A percentile compares a stretch with the other conserved stretches of the same genome.
Evolutionary conservation across 2,888 invertebrate genomes (phyloP).

Genomic region (Epistrophella euchroma): DNA sequence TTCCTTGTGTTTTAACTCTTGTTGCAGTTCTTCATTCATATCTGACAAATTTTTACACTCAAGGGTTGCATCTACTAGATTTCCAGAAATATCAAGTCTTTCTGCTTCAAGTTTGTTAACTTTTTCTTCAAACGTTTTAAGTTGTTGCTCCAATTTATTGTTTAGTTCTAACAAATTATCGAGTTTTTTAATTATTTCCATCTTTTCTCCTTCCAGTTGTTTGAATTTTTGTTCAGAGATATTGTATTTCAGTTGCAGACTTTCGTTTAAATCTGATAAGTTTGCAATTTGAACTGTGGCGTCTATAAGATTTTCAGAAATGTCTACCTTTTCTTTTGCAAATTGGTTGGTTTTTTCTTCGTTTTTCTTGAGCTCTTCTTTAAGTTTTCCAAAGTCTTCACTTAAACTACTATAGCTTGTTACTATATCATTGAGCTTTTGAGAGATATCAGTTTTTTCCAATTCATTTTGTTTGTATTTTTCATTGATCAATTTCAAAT

Average conservation of each 20-base stretch:
- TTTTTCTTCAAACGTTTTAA: conserved; percentile 5
- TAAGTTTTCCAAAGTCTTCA: conserved; percentile 1
- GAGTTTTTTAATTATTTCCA: background rate
- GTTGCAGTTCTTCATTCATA: conserved; percentile 75
- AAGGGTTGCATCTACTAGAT: conserved; percentile 77
- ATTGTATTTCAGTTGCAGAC: background rate
- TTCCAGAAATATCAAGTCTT: conserved; percentile 76
- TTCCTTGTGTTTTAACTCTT: conserved; percentile 1
- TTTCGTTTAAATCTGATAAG: background rate
- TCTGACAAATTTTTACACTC: conserved; percentile 76
- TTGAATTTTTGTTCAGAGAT: background rate
- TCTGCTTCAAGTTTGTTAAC: conserved; percentile 15
- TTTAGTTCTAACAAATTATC: background rate
- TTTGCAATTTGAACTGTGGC: background rate
- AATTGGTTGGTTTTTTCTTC: background rate
- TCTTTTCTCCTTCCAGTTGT: background rate
- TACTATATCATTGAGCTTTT: background rate
- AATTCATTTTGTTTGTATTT: conserved; percentile 1
- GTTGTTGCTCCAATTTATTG: background rate
- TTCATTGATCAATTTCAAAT: background rate
- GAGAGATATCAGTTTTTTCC: background rate
- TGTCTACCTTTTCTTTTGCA: background rate
- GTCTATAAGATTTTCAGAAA: background rate
- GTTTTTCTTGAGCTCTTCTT: background rate
- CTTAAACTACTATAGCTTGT: background rate